These are phyloP conservation scores for Mustela nigripes DNA, from an alignment of 2,113 vertebrate genomes.

Conservation along the genomic window DNA sequence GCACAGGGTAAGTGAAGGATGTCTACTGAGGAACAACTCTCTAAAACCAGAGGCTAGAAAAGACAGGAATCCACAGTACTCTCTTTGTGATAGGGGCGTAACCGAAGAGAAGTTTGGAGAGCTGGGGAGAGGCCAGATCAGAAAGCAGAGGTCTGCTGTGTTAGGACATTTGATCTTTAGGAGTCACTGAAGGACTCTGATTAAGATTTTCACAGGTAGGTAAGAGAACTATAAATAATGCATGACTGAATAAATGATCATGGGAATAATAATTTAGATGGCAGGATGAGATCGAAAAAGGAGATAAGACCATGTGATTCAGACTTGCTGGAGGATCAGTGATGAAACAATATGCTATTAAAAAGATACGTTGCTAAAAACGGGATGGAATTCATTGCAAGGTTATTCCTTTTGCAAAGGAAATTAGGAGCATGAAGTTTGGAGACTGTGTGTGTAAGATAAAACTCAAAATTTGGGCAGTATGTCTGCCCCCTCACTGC, in stretches of 20 bases:
- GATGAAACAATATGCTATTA: not conserved
- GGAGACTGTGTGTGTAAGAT: not conserved
- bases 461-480: not conserved
- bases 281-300: not conserved
- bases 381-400: not conserved
- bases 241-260: not conserved
- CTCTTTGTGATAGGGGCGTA: not conserved
- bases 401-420: constrained; percentile 1
- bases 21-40: not conserved
- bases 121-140: not conserved
- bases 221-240: constrained; percentile 7
- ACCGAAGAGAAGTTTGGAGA: not conserved
- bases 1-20: not conserved
- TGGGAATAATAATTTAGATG: not conserved
- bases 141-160: not conserved
- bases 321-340: not conserved
- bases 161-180: not conserved
- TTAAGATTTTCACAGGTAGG: not conserved
- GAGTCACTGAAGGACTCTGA: not conserved
- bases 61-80: not conserved
- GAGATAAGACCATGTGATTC: not conserved
- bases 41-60: not conserved
- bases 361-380: constrained; percentile 11
- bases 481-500: not conserved
- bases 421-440: not conserved